Evolutionary conservation across 2,888 invertebrate genomes (phyloP).

Genomic region (Cabera pusaria): DNA sequence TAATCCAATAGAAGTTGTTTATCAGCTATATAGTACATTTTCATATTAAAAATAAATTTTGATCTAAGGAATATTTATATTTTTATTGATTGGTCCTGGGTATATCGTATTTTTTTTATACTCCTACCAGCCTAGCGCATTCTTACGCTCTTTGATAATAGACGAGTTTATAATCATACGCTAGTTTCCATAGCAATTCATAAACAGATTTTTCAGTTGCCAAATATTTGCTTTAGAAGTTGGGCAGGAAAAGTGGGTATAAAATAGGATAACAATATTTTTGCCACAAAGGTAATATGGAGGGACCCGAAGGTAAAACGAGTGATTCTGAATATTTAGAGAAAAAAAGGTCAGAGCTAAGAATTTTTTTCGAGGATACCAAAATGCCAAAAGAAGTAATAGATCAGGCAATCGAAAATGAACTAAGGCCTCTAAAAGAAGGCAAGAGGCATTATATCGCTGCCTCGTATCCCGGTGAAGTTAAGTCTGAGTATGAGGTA

Average conservation of each 20-base stretch:
- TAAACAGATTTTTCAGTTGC: constrained; percentile 25
- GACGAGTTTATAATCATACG: too few species aligned
- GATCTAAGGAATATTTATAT: too few species aligned
- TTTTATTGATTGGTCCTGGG: too few species aligned
- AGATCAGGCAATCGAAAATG: constrained; percentile 67
- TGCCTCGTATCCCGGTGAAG: constrained; percentile 55
- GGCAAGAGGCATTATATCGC: constrained; percentile 59
- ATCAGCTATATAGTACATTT: too few species aligned
- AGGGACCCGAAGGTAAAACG: constrained; percentile 35
- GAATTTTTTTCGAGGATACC: constrained; percentile 59
- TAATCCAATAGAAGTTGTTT: too few species aligned
- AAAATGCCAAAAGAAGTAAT: constrained; percentile 57
- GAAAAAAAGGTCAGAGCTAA: constrained; percentile 59
- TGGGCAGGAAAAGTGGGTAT: too few species aligned
- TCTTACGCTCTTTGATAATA: too few species aligned
- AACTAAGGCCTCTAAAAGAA: constrained; percentile 53
- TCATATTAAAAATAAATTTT: too few species aligned
- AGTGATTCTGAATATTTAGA: constrained; percentile 48
- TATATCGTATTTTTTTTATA: too few species aligned
- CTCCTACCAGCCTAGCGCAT: too few species aligned
- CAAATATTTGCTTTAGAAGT: constrained; percentile 5
- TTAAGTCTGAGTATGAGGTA: constrained; percentile 69
- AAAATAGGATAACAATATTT: too few species aligned
- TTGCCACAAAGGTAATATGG: constrained; percentile 43
- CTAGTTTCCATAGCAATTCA: constrained; percentile 45